phyloP scores from a whole-genome alignment of 2,113 vertebrate species.

The Archocentrus centrarchus region DNA sequence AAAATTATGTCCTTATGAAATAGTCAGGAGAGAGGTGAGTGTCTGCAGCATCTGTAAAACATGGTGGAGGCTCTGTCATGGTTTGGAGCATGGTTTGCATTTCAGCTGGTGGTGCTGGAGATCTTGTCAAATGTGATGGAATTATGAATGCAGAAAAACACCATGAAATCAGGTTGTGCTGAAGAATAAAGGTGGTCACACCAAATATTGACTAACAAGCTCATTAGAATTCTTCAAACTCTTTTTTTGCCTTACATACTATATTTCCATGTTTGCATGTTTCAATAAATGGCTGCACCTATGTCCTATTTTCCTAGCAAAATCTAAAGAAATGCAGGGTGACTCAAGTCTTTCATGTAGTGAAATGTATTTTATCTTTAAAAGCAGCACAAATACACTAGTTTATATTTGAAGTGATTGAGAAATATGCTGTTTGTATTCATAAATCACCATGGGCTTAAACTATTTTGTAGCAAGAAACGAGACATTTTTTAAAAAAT shows the following conservation, averaged over 20 bases:
- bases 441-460: background rate
- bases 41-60: background rate
- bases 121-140: background rate
- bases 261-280: background rate
- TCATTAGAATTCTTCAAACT: background rate
- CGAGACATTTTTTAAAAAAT: too few species aligned
- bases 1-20: background rate
- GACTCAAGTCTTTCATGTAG: background rate
- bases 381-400: too few species aligned
- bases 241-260: background rate
- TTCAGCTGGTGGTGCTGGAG: background rate
- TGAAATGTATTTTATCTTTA: too few species aligned
- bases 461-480: background rate
- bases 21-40: background rate
- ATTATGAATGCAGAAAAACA: background rate
- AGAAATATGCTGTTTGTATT: background rate
- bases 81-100: too few species aligned
- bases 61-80: background rate
- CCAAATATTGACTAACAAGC: background rate
- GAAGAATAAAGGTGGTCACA: background rate
- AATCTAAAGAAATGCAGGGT: background rate
- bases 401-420: background rate
- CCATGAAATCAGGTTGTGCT: background rate
- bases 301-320: background rate
- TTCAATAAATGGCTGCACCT: background rate